These are phyloP conservation scores for Gila robusta DNA, from an alignment of 2,797 vertebrate genomes.

Conservation along the genomic window DNA sequence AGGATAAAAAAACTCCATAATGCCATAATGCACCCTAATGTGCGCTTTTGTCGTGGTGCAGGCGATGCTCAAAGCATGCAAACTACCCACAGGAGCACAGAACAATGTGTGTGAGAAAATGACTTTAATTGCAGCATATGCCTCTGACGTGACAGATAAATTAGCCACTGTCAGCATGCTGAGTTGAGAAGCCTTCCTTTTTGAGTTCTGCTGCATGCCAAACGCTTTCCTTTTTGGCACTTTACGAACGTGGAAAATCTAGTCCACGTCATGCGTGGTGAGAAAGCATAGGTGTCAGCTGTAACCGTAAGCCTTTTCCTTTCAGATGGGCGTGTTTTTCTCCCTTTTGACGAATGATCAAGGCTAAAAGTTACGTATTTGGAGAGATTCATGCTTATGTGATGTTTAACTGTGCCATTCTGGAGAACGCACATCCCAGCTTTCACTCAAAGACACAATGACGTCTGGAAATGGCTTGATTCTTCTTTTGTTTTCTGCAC, in stretches of 20 bases:
- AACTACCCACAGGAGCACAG: slow-evolving; percentile 65
- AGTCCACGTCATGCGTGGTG: background rate
- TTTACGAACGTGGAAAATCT: slow-evolving; percentile 34
- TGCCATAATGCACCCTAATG: slow-evolving; percentile 69
- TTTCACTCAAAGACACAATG: slow-evolving; percentile 57
- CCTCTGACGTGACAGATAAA: slow-evolving; percentile 75
- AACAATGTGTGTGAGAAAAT: slow-evolving; percentile 77
- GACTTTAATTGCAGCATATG: slow-evolving; percentile 79
- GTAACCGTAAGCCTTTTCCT: background rate
- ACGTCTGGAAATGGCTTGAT: slow-evolving; percentile 44
- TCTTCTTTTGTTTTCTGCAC: slow-evolving; percentile 58
- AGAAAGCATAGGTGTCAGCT: slow-evolving; percentile 28
- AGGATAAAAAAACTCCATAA: slow-evolving; percentile 54
- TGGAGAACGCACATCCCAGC: background rate
- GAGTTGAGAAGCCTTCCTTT: slow-evolving; percentile 70
- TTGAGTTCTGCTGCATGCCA: slow-evolving; percentile 56
- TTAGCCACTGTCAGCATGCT: slow-evolving; percentile 75
- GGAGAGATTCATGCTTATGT: background rate
- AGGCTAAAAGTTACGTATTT: background rate
- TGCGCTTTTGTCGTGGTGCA: slow-evolving; percentile 65
- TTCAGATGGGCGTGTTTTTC: background rate
- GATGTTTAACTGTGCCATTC: background rate
- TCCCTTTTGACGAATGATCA: slow-evolving; percentile 12
- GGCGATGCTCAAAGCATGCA: slow-evolving; percentile 59
- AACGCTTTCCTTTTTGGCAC: slow-evolving; percentile 63